A percentile compares a stretch with the other conserved stretches of the same genome.
These are phyloP conservation scores for Zingel zingel DNA, from an alignment of 2,113 vertebrate species.

Conservation along the genomic window DNA sequence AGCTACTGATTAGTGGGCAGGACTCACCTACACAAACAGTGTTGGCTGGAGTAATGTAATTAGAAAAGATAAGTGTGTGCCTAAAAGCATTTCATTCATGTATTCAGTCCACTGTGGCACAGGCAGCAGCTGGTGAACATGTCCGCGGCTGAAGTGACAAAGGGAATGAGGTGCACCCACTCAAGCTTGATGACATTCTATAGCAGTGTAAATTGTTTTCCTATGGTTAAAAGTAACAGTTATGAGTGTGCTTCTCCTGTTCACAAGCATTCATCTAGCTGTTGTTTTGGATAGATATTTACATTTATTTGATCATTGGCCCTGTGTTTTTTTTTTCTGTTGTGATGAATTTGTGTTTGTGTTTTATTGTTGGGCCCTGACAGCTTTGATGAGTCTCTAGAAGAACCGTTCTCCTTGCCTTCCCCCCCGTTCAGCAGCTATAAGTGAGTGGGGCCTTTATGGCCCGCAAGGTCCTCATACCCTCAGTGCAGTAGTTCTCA, in stretches of 20 bases:
- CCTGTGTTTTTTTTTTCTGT: slow-evolving; percentile 22
- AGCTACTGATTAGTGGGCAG: slow-evolving; percentile 37
- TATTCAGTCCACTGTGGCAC: slow-evolving; percentile 16
- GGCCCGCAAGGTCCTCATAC: slow-evolving; percentile 54
- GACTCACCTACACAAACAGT: slow-evolving; percentile 42
- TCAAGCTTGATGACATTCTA: neutral
- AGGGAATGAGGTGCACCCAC: slow-evolving; percentile 18
- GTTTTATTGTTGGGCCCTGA: slow-evolving; percentile 77
- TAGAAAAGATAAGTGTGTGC: slow-evolving; percentile 46
- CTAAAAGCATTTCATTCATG: slow-evolving; percentile 52
- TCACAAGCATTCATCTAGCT: neutral
- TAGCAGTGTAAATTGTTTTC: neutral
- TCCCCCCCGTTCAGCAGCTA: slow-evolving; percentile 80
- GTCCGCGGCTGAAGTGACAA: slow-evolving; percentile 14
- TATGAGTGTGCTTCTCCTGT: neutral
- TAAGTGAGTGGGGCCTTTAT: slow-evolving; percentile 85
- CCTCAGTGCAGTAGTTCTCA: slow-evolving; percentile 68
- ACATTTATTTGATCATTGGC: neutral
- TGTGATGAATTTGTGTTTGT: slow-evolving; percentile 69
- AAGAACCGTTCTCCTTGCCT: slow-evolving; percentile 81
- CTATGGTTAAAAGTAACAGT: slow-evolving; percentile 1
- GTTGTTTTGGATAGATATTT: neutral
- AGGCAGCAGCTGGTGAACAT: slow-evolving; percentile 24
- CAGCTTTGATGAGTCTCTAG: slow-evolving; percentile 86
- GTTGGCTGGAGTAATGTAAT: slow-evolving; percentile 54